Evolutionary conservation across 2,888 invertebrate species (phyloP).

Genomic region (Pherbina coryleti): DNA sequence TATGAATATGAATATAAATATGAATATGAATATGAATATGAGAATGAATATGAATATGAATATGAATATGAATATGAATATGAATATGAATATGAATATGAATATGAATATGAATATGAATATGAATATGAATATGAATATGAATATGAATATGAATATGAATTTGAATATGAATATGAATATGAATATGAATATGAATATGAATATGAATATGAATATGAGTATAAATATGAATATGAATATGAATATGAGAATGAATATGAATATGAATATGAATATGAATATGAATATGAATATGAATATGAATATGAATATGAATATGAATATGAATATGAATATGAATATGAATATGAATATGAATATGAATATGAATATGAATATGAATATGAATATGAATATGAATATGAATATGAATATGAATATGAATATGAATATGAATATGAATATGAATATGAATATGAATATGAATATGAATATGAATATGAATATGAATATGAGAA

Average conservation of each 20-base stretch:
- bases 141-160: slow-evolving; percentile 1
- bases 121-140: slow-evolving; percentile 1
- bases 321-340: slow-evolving; percentile 2
- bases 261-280: slow-evolving; percentile 1
- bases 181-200: slow-evolving; percentile 1
- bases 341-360: slow-evolving; percentile 2
- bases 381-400: too few relatives aligned
- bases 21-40: slow-evolving; percentile 1
- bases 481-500: background rate
- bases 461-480: background rate
- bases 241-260: background rate
- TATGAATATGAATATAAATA: slow-evolving; percentile 1
- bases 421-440: too few relatives aligned
- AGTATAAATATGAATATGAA: background rate
- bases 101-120: background rate
- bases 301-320: slow-evolving; percentile 1
- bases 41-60: background rate
- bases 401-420: too few relatives aligned
- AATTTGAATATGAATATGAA: background rate
- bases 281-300: background rate
- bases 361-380: slow-evolving; percentile 2
- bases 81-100: slow-evolving; percentile 1
- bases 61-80: slow-evolving; percentile 1
- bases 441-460: too few relatives aligned
- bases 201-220: slow-evolving; percentile 1